Conservation (phyloP, 2,888 invertebrate species). For the Yponomeuta evonymella region DNA sequence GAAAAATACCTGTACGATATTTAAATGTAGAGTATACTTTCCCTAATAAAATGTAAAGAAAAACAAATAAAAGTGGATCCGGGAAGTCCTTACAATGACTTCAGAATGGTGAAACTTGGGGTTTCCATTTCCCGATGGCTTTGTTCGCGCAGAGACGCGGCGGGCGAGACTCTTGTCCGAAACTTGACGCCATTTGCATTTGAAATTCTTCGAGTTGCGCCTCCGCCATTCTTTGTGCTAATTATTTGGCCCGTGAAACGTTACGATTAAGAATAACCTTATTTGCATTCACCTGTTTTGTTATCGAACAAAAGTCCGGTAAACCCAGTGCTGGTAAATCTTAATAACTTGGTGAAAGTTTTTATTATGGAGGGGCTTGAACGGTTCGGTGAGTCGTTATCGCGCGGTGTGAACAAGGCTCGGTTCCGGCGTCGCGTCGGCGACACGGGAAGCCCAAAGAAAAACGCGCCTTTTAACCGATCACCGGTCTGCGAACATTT, state of each 20-base stretch:
- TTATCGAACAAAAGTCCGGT: not conserved
- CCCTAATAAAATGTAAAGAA: conserved; percentile 9
- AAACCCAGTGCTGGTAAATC: not conserved
- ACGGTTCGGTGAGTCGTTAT: not conserved
- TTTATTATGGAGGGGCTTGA: not conserved
- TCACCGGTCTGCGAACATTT: not conserved
- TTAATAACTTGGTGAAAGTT: not conserved
- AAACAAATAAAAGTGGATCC: conserved; percentile 12
- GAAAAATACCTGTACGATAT: not conserved
- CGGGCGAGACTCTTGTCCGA: conserved; percentile 26
- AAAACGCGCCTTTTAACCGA: not conserved
- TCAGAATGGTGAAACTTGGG: conserved; percentile 6
- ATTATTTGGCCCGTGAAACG: not conserved
- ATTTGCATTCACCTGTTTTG: conserved; percentile 9
- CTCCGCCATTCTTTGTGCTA: conserved; percentile 12
- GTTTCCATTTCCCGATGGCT: conserved; percentile 21
- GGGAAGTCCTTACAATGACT: conserved; percentile 10
- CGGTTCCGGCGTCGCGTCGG: not conserved
- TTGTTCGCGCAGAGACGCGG: conserved; percentile 28
- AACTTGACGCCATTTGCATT: conserved; percentile 60
- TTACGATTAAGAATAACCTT: not conserved
- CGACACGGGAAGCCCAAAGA: not conserved
- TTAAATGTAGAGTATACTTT: not conserved
- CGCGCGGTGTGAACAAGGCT: not conserved
- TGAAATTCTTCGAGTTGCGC: conserved; percentile 40